phyloP scores from a whole-genome alignment of 2,888 invertebrate genomes.

The Trypoxylon attenuatum region DNA sequence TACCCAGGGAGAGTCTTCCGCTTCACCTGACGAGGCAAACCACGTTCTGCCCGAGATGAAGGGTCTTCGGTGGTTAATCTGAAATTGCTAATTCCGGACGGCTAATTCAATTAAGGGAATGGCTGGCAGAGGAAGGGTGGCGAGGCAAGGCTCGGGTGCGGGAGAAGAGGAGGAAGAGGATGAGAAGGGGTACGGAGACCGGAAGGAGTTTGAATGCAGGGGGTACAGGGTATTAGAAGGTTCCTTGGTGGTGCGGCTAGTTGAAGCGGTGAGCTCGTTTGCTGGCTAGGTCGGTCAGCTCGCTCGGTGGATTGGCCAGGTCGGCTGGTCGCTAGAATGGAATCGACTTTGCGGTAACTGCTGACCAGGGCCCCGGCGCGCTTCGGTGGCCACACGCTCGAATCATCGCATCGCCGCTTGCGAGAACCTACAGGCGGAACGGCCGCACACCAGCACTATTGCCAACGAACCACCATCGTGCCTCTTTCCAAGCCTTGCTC shows the following conservation, averaged over 20 bases:
- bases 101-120: constrained; percentile 73
- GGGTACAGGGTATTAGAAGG: constrained; percentile 49
- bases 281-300: constrained; percentile 13
- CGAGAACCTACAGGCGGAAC: constrained; percentile 48
- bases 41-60: too few relatives aligned
- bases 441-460: constrained; percentile 31
- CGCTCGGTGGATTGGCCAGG: constrained; percentile 44
- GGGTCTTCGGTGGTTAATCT: constrained; percentile 58
- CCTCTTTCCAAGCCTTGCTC: too few relatives aligned
- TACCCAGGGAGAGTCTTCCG: too few relatives aligned
- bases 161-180: constrained; percentile 28
- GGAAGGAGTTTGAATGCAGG: constrained; percentile 35
- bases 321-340: constrained; percentile 53
- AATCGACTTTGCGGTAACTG: constrained; percentile 68
- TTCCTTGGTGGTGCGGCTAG: constrained; percentile 49
- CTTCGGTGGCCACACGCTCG: constrained; percentile 57
- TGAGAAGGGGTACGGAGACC: constrained; percentile 20
- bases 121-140: constrained; percentile 36
- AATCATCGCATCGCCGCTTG: constrained; percentile 62
- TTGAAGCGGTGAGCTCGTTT: constrained; percentile 30
- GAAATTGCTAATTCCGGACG: constrained; percentile 71
- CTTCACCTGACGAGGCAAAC: too few relatives aligned
- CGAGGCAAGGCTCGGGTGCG: constrained; percentile 28
- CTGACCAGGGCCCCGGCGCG: constrained; percentile 61
- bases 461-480: not conserved